Evolutionary conservation across 2,888 invertebrate genomes (phyloP).

Genomic region (Autographa gamma): DNA sequence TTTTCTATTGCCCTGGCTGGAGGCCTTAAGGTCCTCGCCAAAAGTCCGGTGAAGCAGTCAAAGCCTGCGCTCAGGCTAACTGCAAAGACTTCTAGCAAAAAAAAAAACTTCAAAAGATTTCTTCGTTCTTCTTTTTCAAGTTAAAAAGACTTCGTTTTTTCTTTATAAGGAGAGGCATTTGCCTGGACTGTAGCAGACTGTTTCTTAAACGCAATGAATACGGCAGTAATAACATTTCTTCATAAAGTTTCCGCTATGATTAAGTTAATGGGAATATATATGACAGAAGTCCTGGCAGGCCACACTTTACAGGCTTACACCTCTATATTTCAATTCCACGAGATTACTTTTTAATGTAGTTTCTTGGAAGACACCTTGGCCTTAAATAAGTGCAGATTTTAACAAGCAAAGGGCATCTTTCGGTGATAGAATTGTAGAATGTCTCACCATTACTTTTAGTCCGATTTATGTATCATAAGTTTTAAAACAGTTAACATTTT

Average conservation of each 20-base stretch:
- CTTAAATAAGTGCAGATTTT: slow-evolving; percentile 13
- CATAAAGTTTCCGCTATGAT: slow-evolving; percentile 20
- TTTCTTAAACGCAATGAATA: neutral
- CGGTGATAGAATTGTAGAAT: neutral
- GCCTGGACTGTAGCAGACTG: neutral
- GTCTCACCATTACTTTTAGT: no score
- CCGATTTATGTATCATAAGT: no score
- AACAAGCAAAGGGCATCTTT: neutral
- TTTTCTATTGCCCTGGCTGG: no score
- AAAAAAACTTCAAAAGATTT: neutral
- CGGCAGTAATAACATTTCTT: slow-evolving; percentile 21
- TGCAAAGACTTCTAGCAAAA: no score
- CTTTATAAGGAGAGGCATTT: no score
- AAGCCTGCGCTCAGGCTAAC: no score
- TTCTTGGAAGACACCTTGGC: slow-evolving; percentile 11
- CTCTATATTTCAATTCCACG: slow-evolving; percentile 21
- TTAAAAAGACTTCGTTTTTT: no score
- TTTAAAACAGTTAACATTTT: no score
- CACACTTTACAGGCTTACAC: slow-evolving; percentile 1
- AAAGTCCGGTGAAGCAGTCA: no score
- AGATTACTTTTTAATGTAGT: slow-evolving; percentile 38
- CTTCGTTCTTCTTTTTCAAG: no score
- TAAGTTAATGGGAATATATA: slow-evolving; percentile 46
- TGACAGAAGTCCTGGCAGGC: slow-evolving; percentile 23
- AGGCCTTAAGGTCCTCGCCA: no score